phyloP scores from a whole-genome alignment of 2,113 vertebrate genomes.

The Vireo altiloquus region DNA sequence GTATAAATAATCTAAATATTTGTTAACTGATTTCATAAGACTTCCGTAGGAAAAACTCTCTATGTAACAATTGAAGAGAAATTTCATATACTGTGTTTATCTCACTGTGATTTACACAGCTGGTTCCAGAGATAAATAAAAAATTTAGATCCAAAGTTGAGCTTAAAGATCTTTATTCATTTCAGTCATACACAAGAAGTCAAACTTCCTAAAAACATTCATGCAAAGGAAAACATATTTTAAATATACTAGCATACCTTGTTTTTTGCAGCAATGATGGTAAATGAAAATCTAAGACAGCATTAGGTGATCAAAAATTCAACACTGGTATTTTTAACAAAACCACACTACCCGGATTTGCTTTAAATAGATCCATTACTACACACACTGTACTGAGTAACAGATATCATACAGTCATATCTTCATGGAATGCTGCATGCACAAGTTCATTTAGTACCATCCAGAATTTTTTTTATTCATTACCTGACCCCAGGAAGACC shows the following conservation, averaged over 20 bases:
- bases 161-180: neutral
- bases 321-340: neutral
- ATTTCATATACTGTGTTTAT: neutral
- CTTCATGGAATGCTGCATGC: neutral
- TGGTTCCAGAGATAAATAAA: neutral
- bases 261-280: neutral
- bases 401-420: fast-evolving
- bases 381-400: neutral
- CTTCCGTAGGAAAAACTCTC: neutral
- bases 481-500: neutral
- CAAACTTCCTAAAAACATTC: neutral
- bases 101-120: neutral
- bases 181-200: neutral
- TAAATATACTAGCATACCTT: neutral
- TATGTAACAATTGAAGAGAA: neutral
- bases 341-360: neutral
- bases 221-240: neutral
- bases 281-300: neutral
- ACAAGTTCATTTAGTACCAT: neutral
- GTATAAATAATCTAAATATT: neutral
- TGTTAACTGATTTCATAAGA: neutral
- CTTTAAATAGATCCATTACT: neutral
- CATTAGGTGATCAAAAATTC: neutral
- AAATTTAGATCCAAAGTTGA: neutral
- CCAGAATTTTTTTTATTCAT: neutral